Base-by-base conservation (phyloP, 2,888 invertebrate species). In the Cremastinae sp. region DNA sequence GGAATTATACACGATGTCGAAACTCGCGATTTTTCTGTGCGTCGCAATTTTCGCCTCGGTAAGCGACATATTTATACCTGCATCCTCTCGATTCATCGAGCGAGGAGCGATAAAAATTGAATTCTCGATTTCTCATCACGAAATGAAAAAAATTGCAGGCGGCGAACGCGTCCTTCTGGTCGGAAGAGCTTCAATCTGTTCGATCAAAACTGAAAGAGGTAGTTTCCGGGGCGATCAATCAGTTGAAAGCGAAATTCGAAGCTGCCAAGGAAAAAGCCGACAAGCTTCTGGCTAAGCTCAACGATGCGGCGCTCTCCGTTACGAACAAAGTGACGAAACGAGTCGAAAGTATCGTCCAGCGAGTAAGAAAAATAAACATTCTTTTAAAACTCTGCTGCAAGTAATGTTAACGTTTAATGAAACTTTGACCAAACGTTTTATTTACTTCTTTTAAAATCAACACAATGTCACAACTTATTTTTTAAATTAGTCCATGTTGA, bases 1-100 rank as follows among this genome's bases (percentile, higher is more conserved):
- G n/a, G n/a, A 74, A 64, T 9, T 8, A 0, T 58, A 22, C 70
- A 78, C 43, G 71, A 84, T 84, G 84, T 65, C 69, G 18, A 84
- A 79, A 61, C n/a, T 70, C n/a, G 16, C 59, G 4, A 18, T 82
- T 4, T 1, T 81, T 61, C 59, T 83, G 12, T 82, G 78, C 51
- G 28, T 75, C 12, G 34, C 79, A 4, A n/a, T 79, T 14, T 62
- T 70, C 41, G 66, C 68, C 22, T 56, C 70, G 66, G 85, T 84
- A 80, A 84, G 85, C n/a, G n/a, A n/a, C n/a, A n/a, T 81, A 8
- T 7, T 16, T 43, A 16, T 1, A 18, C 14, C n/a, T n/a, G n/a
- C n/a, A n/a, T n/a, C n/a, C n/a, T n/a, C 18, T 34, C 20, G 22
- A 65, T 49, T 9, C n/a, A 47, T 9, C 3, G 14, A 14, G 14